A percentile compares a stretch with the other conserved stretches of the same genome.
Evolutionary conservation across 2,113 vertebrate genomes (phyloP).

Genomic region (Phyllopteryx taeniolatus): DNA sequence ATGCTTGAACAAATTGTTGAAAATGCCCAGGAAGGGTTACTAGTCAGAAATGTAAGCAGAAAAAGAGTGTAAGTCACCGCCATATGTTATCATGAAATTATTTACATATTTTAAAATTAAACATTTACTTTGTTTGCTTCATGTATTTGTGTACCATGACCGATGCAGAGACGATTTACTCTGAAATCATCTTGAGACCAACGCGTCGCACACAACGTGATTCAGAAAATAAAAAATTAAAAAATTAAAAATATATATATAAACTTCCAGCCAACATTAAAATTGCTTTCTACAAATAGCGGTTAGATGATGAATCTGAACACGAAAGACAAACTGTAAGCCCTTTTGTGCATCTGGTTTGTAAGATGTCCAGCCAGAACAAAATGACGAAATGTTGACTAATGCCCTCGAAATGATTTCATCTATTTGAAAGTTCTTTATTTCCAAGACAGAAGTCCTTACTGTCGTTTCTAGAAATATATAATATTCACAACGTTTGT

Average conservation of each 20-base stretch:
- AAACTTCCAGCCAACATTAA: neutral
- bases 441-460: neutral
- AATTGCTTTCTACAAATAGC: neutral
- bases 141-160: neutral
- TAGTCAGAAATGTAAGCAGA: neutral
- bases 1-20: neutral
- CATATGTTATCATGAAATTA: neutral
- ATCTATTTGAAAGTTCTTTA: neutral
- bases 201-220: neutral
- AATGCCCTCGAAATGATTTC: neutral
- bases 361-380: neutral
- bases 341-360: neutral
- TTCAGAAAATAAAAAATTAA: neutral
- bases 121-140: neutral
- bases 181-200: neutral
- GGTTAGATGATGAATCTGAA: neutral
- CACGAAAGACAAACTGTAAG: neutral
- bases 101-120: neutral
- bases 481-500: neutral
- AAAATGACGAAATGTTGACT: neutral
- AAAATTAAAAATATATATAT: no score
- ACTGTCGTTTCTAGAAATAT: neutral
- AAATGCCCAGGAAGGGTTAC: neutral
- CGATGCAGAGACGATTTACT: neutral
- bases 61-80: neutral